These are phyloP conservation scores for Tenthredo scrophulariae DNA, from an alignment of 2,888 invertebrate genomes.

Conservation along the genomic window DNA sequence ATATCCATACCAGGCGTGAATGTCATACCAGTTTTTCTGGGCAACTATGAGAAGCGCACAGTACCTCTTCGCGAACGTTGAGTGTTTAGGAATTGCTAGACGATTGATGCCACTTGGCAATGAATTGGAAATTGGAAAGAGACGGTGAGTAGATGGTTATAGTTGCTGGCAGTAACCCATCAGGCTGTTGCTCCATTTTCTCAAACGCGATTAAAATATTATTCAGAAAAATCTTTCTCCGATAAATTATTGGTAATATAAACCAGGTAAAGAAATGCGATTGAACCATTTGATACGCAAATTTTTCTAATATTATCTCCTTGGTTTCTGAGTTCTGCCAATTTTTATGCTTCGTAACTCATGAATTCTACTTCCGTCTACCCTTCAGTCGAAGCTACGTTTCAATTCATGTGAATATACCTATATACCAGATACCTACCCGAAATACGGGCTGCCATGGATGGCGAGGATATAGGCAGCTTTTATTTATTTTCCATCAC, in stretches of 20 bases:
- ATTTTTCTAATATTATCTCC: not conserved
- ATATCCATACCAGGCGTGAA: not conserved
- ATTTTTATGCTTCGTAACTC: constrained; percentile 11
- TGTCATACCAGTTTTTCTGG: constrained; percentile 34
- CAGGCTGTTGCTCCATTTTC: constrained; percentile 3
- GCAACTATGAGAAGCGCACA: constrained; percentile 10
- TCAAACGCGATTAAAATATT: not conserved
- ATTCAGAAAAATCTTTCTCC: not conserved
- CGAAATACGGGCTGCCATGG: not conserved
- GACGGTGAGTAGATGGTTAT: constrained; percentile 9
- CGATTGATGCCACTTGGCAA: constrained; percentile 20
- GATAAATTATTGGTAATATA: not conserved
- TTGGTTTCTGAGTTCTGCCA: constrained; percentile 20
- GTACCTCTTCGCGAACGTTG: constrained; percentile 8
- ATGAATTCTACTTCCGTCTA: not conserved
- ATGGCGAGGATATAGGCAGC: not conserved
- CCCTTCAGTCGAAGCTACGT: not conserved
- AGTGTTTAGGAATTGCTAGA: constrained; percentile 44
- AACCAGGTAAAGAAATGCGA: not conserved
- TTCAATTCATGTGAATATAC: not conserved
- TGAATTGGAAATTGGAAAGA: not conserved
- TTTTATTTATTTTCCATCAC: not conserved
- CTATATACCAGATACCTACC: no score
- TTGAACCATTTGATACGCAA: not conserved
- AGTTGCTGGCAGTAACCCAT: not conserved